Evolutionary conservation across 2,797 vertebrate genomes (phyloP).

Genomic region (Crax fasciolata): DNA sequence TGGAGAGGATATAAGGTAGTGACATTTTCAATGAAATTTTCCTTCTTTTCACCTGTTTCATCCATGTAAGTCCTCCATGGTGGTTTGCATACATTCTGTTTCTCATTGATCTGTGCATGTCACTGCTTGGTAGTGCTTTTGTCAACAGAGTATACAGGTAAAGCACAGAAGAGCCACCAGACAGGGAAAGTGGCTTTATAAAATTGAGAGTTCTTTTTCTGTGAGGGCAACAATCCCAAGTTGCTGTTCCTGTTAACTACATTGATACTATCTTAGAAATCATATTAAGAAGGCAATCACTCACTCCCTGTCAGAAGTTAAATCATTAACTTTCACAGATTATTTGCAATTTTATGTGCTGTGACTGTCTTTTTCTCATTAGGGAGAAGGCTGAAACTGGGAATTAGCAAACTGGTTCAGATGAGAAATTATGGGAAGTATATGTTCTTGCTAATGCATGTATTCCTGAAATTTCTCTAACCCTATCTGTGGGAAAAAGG

Average conservation of each 20-base stretch:
- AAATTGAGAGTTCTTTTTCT: neutral
- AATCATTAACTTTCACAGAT: neutral
- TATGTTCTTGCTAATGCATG: neutral
- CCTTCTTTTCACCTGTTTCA: neutral
- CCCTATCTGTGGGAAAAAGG: neutral
- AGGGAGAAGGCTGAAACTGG: neutral
- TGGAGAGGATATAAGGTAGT: neutral
- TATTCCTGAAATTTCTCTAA: neutral
- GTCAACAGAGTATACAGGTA: neutral
- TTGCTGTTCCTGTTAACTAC: neutral
- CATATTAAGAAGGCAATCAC: neutral
- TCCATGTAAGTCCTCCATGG: neutral
- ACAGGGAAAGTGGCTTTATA: neutral
- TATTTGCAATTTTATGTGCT: neutral
- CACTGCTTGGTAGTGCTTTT: neutral
- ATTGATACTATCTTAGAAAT: neutral
- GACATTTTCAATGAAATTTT: neutral
- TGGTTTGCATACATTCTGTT: neutral
- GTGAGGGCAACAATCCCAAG: neutral
- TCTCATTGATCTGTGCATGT: neutral
- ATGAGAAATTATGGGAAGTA: neutral
- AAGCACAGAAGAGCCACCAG: neutral
- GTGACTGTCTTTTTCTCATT: neutral
- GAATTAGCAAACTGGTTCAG: neutral
- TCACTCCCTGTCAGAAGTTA: neutral